Percentiles rank a stretch among this genome's conserved stretches.
These are phyloP conservation scores for Xenops minutus DNA, from an alignment of 2,797 vertebrate genomes.

Conservation along the genomic window DNA sequence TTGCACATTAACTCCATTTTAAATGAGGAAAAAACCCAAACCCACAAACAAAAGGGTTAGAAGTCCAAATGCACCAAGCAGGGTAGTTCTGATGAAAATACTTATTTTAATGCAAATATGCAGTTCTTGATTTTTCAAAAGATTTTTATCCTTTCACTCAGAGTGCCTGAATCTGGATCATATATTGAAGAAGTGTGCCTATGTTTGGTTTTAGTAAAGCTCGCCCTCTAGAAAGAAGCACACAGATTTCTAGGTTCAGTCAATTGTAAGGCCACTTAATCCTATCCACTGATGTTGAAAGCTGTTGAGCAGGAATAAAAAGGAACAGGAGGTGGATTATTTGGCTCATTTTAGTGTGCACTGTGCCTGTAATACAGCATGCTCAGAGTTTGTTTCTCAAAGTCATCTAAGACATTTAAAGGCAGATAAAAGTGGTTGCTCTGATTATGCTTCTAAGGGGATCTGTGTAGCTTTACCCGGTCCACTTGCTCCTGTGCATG, in stretches of 20 bases:
- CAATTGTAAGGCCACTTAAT: not conserved
- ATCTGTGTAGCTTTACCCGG: fast-evolving
- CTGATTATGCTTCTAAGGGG: not conserved
- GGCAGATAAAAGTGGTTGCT: not conserved
- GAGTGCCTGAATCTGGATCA: not conserved
- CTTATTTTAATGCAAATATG: not conserved
- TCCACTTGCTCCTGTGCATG: not conserved
- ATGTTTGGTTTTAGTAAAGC: not conserved
- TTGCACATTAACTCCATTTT: not conserved
- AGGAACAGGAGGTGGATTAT: not conserved
- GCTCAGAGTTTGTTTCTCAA: not conserved
- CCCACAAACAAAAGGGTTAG: not conserved
- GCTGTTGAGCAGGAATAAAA: constrained; percentile 25
- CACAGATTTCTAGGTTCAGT: not conserved
- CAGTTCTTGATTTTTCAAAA: not conserved
- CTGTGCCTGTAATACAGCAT: not conserved
- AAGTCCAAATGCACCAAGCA: not conserved
- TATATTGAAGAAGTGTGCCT: not conserved
- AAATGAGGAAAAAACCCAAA: not conserved
- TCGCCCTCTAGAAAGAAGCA: not conserved
- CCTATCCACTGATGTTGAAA: not conserved
- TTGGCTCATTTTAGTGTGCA: not conserved
- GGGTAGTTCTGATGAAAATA: not conserved
- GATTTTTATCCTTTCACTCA: not conserved
- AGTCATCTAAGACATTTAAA: not conserved